Base-by-base conservation (phyloP, 2,888 invertebrate species). In the Atethmia centrago region DNA sequence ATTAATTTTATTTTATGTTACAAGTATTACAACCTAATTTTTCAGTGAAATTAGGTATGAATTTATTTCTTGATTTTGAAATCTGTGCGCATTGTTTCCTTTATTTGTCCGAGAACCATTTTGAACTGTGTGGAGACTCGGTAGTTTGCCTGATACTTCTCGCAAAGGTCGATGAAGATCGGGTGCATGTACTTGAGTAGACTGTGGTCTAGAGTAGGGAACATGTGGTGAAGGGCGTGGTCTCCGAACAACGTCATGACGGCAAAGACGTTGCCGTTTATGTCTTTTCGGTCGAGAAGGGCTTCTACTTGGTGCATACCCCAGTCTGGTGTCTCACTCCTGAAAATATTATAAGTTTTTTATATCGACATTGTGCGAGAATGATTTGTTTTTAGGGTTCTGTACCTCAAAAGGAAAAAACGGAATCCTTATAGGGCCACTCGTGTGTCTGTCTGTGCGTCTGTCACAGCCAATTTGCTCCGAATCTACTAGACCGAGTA, bases 161-260 rank as follows among this genome's bases (percentile, higher is more conserved):
- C 89, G 73, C 91, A 93, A 4, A 90, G 89, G 28, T 93, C 83
- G 31, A 93, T 72, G 70, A 94, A 93, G 0, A 91, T 93, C 0
- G 97, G 97, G 87, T 97, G 96, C 9, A 98, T 93, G 64, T 97
- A 95, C 28, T 97, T 96, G 25, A 98, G 93, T 31, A 97, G 93
- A 0, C 97, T 97, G 88, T 98, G 98, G 90, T 98, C 98, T 19
- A 98, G 90, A 0, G 98, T 98, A 0, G 98, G 98, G 85, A 98
- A 97, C 83, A 98, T 92, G 92, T 98, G 98, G 90, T 98, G 98
- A 2, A 98, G 93, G 0, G 97, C 95, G 89, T 98, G 98, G 75
- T 98, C 97, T 0, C 98, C 98, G 86, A 98, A 98, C 86, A 97
- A 96, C 0, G 97, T 97, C 79, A 98, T 90, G 3, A 97, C 97